Evolutionary conservation across 2,888 invertebrate genomes (phyloP).

Genomic region (Eristalis tenax): DNA sequence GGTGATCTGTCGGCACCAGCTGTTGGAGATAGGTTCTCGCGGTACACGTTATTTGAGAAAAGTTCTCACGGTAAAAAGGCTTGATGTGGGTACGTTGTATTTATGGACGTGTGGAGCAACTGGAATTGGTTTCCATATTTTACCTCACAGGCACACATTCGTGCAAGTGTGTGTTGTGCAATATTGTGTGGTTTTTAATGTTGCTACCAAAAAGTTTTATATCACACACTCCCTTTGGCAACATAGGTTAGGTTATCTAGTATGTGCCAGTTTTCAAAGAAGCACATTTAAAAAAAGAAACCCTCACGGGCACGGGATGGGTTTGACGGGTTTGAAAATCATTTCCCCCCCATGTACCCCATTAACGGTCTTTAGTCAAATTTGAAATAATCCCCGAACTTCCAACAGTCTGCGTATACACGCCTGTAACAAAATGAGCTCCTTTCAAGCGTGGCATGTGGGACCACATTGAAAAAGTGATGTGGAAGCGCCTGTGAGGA

Average conservation of each 20-base stretch:
- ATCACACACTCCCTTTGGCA: neutral
- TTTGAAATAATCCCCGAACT: neutral
- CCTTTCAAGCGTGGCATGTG: neutral
- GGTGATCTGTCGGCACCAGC: constrained; percentile 62
- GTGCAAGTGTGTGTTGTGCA: neutral
- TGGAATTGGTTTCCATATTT: constrained; percentile 10
- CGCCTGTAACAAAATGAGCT: neutral
- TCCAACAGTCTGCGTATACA: neutral
- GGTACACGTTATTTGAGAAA: constrained; percentile 39
- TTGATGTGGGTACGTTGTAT: constrained; percentile 30
- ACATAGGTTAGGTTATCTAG: neutral
- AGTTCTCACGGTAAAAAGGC: constrained; percentile 48
- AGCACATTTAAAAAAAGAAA: neutral
- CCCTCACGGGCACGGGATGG: neutral
- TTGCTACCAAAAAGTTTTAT: neutral
- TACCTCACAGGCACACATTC: neutral
- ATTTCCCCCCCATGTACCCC: neutral
- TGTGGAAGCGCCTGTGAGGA: neutral
- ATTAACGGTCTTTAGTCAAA: neutral
- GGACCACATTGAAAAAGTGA: neutral
- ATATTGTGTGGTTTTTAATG: constrained; percentile 16
- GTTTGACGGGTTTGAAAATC: neutral
- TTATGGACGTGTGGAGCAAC: constrained; percentile 27
- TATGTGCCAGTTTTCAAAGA: neutral
- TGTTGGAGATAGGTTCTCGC: constrained; percentile 38